Conservation (phyloP, 2,888 invertebrate species). For the Colletes collaris region DNA sequence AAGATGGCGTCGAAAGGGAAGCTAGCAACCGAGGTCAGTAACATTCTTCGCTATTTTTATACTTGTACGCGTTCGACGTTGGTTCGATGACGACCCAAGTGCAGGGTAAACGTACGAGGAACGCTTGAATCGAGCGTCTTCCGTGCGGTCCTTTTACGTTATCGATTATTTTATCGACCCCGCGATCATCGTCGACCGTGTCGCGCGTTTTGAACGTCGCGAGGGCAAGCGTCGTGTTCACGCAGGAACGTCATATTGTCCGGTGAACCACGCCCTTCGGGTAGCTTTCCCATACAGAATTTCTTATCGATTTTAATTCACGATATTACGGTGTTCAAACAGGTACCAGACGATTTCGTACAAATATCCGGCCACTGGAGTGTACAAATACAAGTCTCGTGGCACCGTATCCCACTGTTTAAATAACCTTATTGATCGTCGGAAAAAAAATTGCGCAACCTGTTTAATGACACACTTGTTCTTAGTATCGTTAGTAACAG, state of each 20-base stretch:
- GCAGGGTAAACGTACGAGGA: neutral
- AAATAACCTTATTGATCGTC: neutral
- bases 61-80: neutral
- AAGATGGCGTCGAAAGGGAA: conserved; percentile 81
- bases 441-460: no score
- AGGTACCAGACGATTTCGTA: no score
- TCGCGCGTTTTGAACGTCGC: conserved; percentile 34
- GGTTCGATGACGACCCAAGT: conserved; percentile 22
- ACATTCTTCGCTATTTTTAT: conserved; percentile 20
- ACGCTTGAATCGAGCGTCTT: neutral
- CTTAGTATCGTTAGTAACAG: no score
- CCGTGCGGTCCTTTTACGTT: neutral
- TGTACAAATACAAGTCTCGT: neutral
- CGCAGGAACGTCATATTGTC: conserved; percentile 58
- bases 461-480: no score
- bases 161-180: conserved; percentile 43
- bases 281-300: neutral
- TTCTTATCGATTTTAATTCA: neutral
- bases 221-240: conserved; percentile 47
- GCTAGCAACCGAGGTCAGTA: conserved; percentile 76
- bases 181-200: conserved; percentile 23
- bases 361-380: neutral
- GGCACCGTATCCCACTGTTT: neutral
- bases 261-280: conserved; percentile 67
- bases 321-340: neutral